Evolutionary conservation across 2,113 vertebrate genomes (phyloP).

Genomic region (Onychostruthus taczanowskii): DNA sequence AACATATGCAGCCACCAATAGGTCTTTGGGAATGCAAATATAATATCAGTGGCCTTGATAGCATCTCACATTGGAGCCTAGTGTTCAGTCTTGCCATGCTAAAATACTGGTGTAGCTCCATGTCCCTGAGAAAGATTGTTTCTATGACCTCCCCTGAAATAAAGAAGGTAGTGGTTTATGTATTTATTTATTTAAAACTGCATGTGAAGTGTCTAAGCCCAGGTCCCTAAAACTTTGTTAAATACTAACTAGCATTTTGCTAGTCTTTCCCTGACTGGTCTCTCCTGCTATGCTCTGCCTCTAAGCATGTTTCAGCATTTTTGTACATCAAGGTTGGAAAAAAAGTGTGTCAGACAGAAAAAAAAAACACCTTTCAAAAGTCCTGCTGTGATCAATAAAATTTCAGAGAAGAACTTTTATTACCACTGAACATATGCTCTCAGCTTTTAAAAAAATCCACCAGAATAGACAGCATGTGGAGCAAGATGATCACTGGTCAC

Average conservation of each 20-base stretch:
- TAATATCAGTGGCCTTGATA: not conserved
- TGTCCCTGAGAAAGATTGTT: not conserved
- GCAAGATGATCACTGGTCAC: not conserved
- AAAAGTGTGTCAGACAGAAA: not conserved
- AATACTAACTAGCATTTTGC: not conserved
- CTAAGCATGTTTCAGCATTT: not conserved
- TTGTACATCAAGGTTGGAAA: not conserved
- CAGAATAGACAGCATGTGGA: not conserved
- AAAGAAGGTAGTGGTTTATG: not conserved
- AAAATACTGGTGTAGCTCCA: not conserved
- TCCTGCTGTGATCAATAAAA: not conserved
- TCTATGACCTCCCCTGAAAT: not conserved
- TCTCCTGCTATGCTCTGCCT: not conserved
- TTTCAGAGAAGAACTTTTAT: not conserved
- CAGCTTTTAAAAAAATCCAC: not conserved
- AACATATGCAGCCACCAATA: not conserved
- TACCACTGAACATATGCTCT: not conserved
- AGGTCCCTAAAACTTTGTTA: not conserved
- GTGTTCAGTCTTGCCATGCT: not conserved
- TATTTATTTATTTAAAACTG: not conserved
- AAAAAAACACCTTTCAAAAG: not conserved
- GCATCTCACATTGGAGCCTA: not conserved
- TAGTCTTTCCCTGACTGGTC: not conserved
- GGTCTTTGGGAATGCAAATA: not conserved
- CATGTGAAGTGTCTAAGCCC: not conserved